phyloP scores from a whole-genome alignment of 2,797 vertebrate genomes.

The Lerista edwardsae region DNA sequence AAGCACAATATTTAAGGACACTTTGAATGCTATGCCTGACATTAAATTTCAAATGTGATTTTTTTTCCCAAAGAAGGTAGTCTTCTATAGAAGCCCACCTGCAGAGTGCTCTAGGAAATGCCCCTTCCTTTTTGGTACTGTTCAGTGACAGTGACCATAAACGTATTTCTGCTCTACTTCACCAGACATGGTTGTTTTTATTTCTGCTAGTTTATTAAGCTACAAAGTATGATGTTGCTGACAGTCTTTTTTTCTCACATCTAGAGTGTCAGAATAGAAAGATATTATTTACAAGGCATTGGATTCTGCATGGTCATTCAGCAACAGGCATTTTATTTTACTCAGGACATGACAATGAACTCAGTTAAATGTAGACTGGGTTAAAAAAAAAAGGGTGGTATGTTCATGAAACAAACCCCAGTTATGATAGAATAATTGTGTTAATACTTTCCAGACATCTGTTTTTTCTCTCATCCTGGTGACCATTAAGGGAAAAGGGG shows the following conservation, averaged over 20 bases:
- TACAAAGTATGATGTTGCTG: neutral
- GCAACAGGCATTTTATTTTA: too few species aligned
- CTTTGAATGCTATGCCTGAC: too few species aligned
- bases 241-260: neutral
- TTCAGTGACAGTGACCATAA: too few species aligned
- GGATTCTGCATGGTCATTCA: neutral
- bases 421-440: conserved; percentile 43
- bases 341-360: neutral
- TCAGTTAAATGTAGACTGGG: conserved; percentile 2
- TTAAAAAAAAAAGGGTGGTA: neutral
- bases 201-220: neutral
- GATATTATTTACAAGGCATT: neutral
- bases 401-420: neutral
- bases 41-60: neutral
- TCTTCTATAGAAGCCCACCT: too few species aligned
- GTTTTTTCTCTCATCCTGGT: conserved; percentile 11
- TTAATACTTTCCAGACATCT: conserved; percentile 34
- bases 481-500: neutral
- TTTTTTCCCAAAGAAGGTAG: neutral
- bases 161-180: neutral
- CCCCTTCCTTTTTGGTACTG: neutral
- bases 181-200: neutral
- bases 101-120: too few species aligned
- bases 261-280: neutral
- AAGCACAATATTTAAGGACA: too few species aligned